Percentiles rank a stretch among this genome's conserved stretches.
Evolutionary conservation across 2,888 invertebrate genomes (phyloP).

Genomic region (Drosophila pegasa): DNA sequence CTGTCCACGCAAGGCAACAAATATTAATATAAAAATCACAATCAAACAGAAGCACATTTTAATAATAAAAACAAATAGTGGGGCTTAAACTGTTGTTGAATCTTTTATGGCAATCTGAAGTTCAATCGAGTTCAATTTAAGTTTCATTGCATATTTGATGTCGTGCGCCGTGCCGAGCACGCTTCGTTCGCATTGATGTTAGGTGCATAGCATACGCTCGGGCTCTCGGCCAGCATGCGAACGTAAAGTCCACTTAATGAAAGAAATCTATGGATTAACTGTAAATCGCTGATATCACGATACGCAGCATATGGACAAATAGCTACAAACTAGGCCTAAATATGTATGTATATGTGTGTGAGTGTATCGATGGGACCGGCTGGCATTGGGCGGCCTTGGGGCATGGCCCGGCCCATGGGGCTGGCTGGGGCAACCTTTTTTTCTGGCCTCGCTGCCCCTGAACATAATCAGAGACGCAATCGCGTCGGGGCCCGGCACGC

Average conservation of each 20-base stretch:
- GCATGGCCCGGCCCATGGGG: constrained; percentile 8
- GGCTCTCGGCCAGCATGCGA: not conserved
- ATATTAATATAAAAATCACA: not conserved
- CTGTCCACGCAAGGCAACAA: not conserved
- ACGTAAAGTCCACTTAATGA: constrained; percentile 8
- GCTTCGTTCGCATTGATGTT: not conserved
- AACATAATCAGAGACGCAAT: constrained; percentile 61
- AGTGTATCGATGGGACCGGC: not conserved
- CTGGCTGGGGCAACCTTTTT: constrained; percentile 34
- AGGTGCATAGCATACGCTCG: not conserved
- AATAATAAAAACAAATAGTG: not conserved
- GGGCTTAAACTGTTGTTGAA: not conserved
- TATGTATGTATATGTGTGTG: not conserved
- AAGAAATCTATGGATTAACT: constrained; percentile 45
- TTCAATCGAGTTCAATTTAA: constrained; percentile 4
- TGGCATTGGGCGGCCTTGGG: constrained; percentile 8
- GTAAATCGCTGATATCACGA: constrained; percentile 48
- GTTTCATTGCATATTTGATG: not conserved
- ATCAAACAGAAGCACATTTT: not conserved
- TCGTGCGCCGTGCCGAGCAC: no score
- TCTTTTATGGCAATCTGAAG: constrained; percentile 2
- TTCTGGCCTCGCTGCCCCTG: constrained; percentile 42
- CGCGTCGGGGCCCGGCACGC: constrained; percentile 37
- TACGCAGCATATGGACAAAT: constrained; percentile 43
- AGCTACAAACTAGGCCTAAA: constrained; percentile 19